Base-by-base conservation (phyloP, 2,113 vertebrate species). In the Pelecanoides urinatrix region DNA sequence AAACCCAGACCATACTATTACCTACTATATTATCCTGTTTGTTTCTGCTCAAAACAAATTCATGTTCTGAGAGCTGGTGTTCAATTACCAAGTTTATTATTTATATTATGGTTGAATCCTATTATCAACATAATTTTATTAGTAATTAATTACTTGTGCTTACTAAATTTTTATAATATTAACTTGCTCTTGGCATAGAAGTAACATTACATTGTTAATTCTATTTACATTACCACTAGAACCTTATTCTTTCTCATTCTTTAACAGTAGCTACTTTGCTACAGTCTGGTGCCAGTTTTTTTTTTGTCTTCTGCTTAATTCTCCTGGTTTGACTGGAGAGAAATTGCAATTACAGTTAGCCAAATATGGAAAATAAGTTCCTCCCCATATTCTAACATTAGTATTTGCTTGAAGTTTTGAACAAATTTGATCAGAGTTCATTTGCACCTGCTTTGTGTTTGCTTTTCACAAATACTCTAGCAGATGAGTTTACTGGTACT, bases 381-480 rank as follows among this genome's bases (percentile, higher is more conserved):
- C 27, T 66, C 42, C 63, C 52, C 63, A 55, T 76, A 25, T 66
- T 66, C 86, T 84, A 92, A 80, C 61, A 74, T 77, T 52, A 79
- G 67, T 62, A 62, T 82, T 93, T 93, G 49, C 63, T 68, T 85
- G 66, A 88, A 94, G 91, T 94, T 95, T 95, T 85, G 62, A 91
- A 67, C 44, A 82, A 87, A 93, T 81, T 82, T 91, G 70, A 72
- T 92, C 79, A 81, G 58, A 74, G 49, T 87, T 83, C 86, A 84
- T 92, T 93, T 96, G 74, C 67, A 95, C 63, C 88, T 91, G 88
- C 79, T 89, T 91, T 78, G 53, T 92, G 77, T 96, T 97, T 97
- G 77, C 74, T 62, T 95, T 80, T 68, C 49, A 55, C 88, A 90
- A 95, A 83, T 93, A 67, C 62, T 92, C 65, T 52, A 68, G 71